Evolutionary conservation across 1,140 invertebrate species (phyloP).

Genomic region (Drosophila miranda): DNA sequence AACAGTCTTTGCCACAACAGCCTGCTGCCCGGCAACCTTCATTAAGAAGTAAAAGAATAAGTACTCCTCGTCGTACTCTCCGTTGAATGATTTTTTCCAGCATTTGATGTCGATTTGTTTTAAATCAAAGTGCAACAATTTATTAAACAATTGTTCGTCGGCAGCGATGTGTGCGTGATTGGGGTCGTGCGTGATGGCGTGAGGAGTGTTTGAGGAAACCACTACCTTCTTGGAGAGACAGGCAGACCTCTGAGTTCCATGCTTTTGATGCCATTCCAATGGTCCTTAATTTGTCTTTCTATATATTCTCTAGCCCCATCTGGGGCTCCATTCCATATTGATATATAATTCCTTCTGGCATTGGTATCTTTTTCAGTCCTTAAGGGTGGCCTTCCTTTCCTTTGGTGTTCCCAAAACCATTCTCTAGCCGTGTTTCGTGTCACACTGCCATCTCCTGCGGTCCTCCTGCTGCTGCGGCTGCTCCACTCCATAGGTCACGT

Average conservation of each 20-base stretch:
- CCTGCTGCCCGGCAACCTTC: constrained; percentile 32
- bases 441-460: constrained; percentile 16
- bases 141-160: constrained; percentile 38
- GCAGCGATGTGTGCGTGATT: constrained; percentile 7
- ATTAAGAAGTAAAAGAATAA: constrained; percentile 32
- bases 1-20: constrained; percentile 19
- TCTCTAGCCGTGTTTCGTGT: constrained; percentile 23
- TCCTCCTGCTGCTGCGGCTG: constrained; percentile 1
- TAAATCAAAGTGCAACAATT: constrained; percentile 44
- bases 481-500: constrained; percentile 66
- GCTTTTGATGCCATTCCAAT: too few species aligned
- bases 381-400: too few species aligned
- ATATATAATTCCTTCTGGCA: too few species aligned
- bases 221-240: too few species aligned
- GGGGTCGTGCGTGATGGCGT: constrained; percentile 1
- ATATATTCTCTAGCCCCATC: too few species aligned
- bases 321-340: too few species aligned
- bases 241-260: too few species aligned
- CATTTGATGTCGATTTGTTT: constrained; percentile 45
- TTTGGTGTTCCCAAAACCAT: constrained; percentile 9
- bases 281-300: too few species aligned
- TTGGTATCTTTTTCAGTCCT: too few species aligned
- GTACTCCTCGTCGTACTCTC: background rate
- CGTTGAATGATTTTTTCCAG: constrained; percentile 28
- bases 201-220: too few species aligned